Base-by-base conservation (phyloP, 2,797 vertebrate species). In the Vipera latastei region DNA sequence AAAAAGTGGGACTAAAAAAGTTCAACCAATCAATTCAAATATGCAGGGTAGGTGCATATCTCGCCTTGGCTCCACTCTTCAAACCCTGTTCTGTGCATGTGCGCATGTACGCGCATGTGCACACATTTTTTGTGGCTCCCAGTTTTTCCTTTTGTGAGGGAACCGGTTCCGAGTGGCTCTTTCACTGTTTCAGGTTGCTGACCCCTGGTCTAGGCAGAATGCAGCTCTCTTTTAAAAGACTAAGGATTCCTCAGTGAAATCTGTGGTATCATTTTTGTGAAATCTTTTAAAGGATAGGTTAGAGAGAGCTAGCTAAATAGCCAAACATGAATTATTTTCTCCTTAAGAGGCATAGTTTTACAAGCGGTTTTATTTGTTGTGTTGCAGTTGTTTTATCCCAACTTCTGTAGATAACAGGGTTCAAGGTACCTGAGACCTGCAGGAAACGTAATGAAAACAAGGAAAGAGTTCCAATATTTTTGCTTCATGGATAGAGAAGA, bases 401-500 rank as follows among this genome's bases (percentile, higher is more conserved):
- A 22, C 25, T 13, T 89, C 12, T n/a, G 55, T 48, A 88, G 32
- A 38, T 4, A 78, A 90, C 7, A 73, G 53, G 93, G 90, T 89
- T 95, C 89, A 92, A 96, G 95, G 88, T 92, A 85, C 89, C 92
- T 0, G 0, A 94, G 93, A 95, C 94, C 94, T 94, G 94, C 89
- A 92, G 93, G 63, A 7, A 89, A 91, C 93, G 83, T 87, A 48
- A 61, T n/a, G 53, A 61, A 88, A 83, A 57, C 13, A 14, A 59
- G 26, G 90, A 94, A 93, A 88, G 95, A 92, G 94, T 92, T 95
- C 92, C 0, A 0, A 83, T 94, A 95, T 96, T 63, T 93, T 90
- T 95, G 91, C 93, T 95, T 92, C 89, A 0, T 8, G 90, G 94
- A 95, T 94, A 95, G 95, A 48, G 93, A 96, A 96, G 96, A 95